These are phyloP conservation scores for Cephalotes varians DNA, from an alignment of 2,888 invertebrate genomes.

Conservation along the genomic window DNA sequence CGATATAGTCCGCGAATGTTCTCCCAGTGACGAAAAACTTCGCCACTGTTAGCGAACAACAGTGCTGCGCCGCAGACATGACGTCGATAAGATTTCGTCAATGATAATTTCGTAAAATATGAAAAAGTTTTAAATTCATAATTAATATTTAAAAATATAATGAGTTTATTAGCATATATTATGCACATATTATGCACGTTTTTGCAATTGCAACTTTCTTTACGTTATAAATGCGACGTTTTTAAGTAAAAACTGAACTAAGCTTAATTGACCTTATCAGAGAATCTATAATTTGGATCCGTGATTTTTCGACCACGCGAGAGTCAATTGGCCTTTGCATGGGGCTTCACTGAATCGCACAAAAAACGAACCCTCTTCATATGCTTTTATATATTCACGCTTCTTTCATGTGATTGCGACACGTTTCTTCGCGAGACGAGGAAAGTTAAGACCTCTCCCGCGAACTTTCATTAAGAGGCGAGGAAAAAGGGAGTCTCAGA, in stretches of 20 bases:
- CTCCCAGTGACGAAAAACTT: slow-evolving; percentile 1
- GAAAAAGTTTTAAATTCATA: not conserved
- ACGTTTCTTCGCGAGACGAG: slow-evolving; percentile 42
- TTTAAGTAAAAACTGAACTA: not conserved
- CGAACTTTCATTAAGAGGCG: slow-evolving; percentile 13
- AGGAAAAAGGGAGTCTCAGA: slow-evolving; percentile 24
- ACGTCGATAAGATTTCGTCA: not conserved
- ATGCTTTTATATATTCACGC: not conserved
- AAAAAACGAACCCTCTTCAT: slow-evolving; percentile 45
- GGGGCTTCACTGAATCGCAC: slow-evolving; percentile 20
- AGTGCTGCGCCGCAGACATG: not conserved
- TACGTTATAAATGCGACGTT: not conserved
- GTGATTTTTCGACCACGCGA: not conserved
- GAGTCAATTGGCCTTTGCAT: slow-evolving; percentile 48
- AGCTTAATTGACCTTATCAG: not conserved
- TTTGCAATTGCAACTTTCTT: not conserved
- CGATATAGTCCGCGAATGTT: not conserved
- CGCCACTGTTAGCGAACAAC: not conserved
- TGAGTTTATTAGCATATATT: not conserved
- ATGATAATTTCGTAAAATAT: not conserved
- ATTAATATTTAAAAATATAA: not conserved
- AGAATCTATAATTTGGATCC: not conserved
- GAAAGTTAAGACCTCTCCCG: slow-evolving; percentile 55
- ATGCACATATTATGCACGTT: not conserved
- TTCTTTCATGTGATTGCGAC: slow-evolving; percentile 39